These are phyloP conservation scores for Ceramica pisi DNA, from an alignment of 2,888 invertebrate genomes.

Conservation along the genomic window DNA sequence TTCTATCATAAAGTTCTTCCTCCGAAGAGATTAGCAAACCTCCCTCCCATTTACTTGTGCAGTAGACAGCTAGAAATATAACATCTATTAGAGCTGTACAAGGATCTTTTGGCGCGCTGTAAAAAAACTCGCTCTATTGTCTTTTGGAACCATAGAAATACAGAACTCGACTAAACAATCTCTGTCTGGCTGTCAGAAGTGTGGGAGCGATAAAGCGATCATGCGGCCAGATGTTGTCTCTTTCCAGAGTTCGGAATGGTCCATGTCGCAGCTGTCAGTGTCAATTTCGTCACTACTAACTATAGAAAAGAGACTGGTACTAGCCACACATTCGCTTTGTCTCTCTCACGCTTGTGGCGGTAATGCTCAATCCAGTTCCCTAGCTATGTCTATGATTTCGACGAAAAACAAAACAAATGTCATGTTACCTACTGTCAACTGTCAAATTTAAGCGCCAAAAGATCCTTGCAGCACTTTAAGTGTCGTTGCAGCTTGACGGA, in stretches of 20 bases:
- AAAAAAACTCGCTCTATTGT: not conserved
- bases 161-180: not conserved
- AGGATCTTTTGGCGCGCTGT: constrained; percentile 2
- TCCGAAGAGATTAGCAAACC: constrained; percentile 6
- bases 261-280: not conserved
- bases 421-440: not conserved
- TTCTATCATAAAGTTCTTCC: not conserved
- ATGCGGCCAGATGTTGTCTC: not conserved
- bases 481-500: constrained; percentile 11
- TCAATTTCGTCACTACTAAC: not conserved
- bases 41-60: not conserved
- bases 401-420: not conserved
- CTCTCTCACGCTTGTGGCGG: not conserved
- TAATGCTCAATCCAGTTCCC: not conserved
- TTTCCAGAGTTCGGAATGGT: not conserved
- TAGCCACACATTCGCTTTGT: not conserved
- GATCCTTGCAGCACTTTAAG: constrained; percentile 12
- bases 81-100: constrained; percentile 1
- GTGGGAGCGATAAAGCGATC: not conserved
- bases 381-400: not conserved
- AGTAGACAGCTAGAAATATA: constrained; percentile 9
- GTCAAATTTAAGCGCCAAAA: constrained; percentile 12
- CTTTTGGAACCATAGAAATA: not conserved
- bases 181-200: not conserved
- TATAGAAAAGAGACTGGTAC: not conserved